Percentiles rank a stretch among this genome's conserved stretches.
Evolutionary conservation across 2,797 vertebrate genomes (phyloP).

Genomic region (Rachycentron canadum): DNA sequence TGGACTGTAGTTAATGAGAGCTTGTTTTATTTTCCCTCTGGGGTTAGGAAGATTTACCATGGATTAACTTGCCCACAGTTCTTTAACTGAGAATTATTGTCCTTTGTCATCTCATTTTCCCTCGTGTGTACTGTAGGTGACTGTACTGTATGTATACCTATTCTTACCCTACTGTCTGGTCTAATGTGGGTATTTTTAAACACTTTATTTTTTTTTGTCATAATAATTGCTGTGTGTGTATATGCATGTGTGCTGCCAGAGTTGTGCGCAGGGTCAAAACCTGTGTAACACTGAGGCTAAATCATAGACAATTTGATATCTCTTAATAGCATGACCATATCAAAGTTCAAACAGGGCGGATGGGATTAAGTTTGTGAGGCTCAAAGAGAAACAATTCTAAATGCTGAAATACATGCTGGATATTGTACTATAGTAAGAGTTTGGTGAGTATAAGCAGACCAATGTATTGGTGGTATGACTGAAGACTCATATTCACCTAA

Average conservation of each 20-base stretch:
- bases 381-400: conserved; percentile 66
- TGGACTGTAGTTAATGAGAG: conserved; percentile 81
- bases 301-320: conserved; percentile 53
- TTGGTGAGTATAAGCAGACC: conserved; percentile 28
- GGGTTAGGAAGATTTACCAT: conserved; percentile 85
- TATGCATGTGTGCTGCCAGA: conserved; percentile 17
- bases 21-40: conserved; percentile 83
- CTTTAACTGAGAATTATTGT: conserved; percentile 76
- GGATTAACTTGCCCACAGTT: conserved; percentile 83
- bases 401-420: conserved; percentile 37
- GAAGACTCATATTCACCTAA: conserved; percentile 36
- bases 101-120: conserved; percentile 67
- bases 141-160: conserved; percentile 32
- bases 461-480: conserved; percentile 19
- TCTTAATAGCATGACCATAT: conserved; percentile 61
- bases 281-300: conserved; percentile 36
- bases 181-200: conserved; percentile 34
- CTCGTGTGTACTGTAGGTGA: conserved; percentile 38
- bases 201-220: conserved; percentile 20
- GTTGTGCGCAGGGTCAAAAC: conserved; percentile 41
- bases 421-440: conserved; percentile 48
- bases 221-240: conserved; percentile 11
- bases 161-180: conserved; percentile 28
- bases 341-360: conserved; percentile 68
- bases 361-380: conserved; percentile 69